Conservation (phyloP, 64 coral and sea anemone species). For the Hydrozoanthus tunicans region DNA sequence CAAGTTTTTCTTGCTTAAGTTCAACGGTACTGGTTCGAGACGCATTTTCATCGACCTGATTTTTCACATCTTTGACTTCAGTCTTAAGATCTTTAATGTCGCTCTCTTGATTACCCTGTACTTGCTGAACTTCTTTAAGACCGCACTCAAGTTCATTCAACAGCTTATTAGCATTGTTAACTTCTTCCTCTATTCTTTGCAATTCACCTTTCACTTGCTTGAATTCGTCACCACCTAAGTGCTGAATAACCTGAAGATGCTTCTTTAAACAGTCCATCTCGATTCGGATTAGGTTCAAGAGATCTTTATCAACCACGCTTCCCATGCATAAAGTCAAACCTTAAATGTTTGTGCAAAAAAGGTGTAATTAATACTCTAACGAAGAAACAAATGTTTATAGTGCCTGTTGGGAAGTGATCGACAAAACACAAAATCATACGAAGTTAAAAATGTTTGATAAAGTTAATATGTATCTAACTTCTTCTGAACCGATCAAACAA, state of each 20-base stretch:
- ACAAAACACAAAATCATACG: too few relatives aligned
- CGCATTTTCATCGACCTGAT: background rate
- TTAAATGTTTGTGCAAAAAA: slow-evolving; percentile 2
- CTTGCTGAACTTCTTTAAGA: background rate
- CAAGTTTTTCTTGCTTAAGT: background rate
- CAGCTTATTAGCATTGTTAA: slow-evolving; percentile 4
- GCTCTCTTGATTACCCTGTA: background rate
- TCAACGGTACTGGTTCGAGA: background rate
- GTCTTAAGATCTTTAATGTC: background rate
- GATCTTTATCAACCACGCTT: slow-evolving; percentile 58
- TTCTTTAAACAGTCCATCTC: slow-evolving; percentile 55
- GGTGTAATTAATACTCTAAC: too few relatives aligned
- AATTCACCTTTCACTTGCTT: slow-evolving; percentile 44
- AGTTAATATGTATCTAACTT: too few relatives aligned
- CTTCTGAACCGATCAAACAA: too few relatives aligned
- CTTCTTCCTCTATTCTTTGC: slow-evolving; percentile 43
- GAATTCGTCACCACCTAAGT: slow-evolving; percentile 46
- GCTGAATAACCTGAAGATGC: slow-evolving; percentile 33
- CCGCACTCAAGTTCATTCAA: slow-evolving; percentile 25
- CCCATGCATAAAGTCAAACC: slow-evolving; percentile 75
- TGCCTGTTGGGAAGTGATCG: too few relatives aligned
- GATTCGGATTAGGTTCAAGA: slow-evolving; percentile 47
- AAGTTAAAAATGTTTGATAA: too few relatives aligned
- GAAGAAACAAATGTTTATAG: too few relatives aligned
- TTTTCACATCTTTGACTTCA: background rate